Base-by-base conservation (phyloP, 2,113 vertebrate genomes). In the Cervus canadensis region DNA sequence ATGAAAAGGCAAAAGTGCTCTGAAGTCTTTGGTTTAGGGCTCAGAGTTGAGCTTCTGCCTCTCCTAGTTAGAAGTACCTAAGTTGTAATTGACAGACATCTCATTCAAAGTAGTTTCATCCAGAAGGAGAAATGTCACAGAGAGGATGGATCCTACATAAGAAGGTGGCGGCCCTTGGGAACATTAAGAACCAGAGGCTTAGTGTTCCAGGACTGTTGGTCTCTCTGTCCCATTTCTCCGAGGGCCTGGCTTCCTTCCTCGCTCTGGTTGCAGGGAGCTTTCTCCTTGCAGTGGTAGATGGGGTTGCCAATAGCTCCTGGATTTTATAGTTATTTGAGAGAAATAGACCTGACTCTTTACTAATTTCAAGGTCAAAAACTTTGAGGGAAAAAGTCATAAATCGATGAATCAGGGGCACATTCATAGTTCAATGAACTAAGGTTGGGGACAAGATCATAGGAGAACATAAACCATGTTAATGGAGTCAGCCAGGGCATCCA, bases 191-290 rank as follows among this genome's bases (percentile, higher is more conserved):
- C 25, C 33, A 74, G 33, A 88, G 26, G 15, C 43, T 83, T 16
- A 3, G 7, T 50, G 50, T 21, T 36, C 56, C 43, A 67, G 19
- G 93, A 85, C 57, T 40, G 97, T 96, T 95, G 52, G 56, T 91
- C 97, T 97, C 87, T 50, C 4, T 91, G 92, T 95, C 56, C 95
- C 96, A 6, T 74, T 50, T 60, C 91, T 86, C 59, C 89, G 57
- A 71, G 25, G 74, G 11, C 19, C 64, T 67, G 95, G 40, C 17
- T 96, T 94, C 84, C 62, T 83, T 96, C 79, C 94, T 90, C 43
- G 64, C 92, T 94, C 86, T 21, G 48, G 19, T 30, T 83, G 25
- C 23, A 71, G 52, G 54, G 33, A 23, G 25, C 33, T 52, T 52
- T 59, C 82, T 87, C 19, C 48, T 36, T 86, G 26, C 64, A 43